These are phyloP conservation scores for Sicus ferrugineus DNA, from an alignment of 2,888 invertebrate species.

Conservation along the genomic window DNA sequence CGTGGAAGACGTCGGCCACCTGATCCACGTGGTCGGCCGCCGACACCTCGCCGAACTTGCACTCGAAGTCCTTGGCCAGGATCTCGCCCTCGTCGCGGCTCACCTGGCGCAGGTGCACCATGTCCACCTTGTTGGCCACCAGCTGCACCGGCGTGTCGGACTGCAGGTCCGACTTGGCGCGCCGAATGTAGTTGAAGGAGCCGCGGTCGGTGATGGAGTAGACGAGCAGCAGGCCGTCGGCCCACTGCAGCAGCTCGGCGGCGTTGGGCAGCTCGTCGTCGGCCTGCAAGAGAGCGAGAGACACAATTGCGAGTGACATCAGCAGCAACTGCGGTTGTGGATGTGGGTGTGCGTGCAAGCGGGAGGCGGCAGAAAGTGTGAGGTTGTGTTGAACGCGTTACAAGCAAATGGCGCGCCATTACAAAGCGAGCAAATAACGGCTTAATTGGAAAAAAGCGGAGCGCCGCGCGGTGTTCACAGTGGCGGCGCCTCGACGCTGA, in stretches of 20 bases:
- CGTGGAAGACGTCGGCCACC: slow-evolving; percentile 85
- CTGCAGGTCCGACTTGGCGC: slow-evolving; percentile 75
- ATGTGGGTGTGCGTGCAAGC: slow-evolving; percentile 19
- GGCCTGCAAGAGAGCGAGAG: slow-evolving; percentile 65
- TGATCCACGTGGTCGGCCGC: slow-evolving; percentile 88
- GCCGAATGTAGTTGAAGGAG: slow-evolving; percentile 83
- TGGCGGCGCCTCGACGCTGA: not conserved
- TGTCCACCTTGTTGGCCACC: slow-evolving; percentile 90
- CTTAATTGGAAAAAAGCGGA: too few relatives aligned
- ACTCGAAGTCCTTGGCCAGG: slow-evolving; percentile 86
- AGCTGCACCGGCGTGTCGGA: slow-evolving; percentile 81
- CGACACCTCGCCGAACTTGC: slow-evolving; percentile 86
- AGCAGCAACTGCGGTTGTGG: slow-evolving; percentile 14
- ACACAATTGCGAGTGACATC: slow-evolving; percentile 4
- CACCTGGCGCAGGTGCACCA: slow-evolving; percentile 89
- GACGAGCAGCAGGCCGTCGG: slow-evolving; percentile 86
- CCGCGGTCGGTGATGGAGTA: slow-evolving; percentile 89
- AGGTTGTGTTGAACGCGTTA: not conserved
- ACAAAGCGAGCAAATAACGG: not conserved
- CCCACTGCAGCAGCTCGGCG: slow-evolving; percentile 82
- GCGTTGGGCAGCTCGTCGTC: slow-evolving; percentile 76
- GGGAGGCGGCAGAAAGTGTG: not conserved
- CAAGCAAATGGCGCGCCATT: not conserved
- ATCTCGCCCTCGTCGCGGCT: slow-evolving; percentile 88
- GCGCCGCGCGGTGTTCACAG: too few relatives aligned